Evolutionary conservation across 2,797 vertebrate genomes (phyloP), one percentile per base, ranked within the genome.

Genomic region (Geotrypetes seraphini): DNA sequence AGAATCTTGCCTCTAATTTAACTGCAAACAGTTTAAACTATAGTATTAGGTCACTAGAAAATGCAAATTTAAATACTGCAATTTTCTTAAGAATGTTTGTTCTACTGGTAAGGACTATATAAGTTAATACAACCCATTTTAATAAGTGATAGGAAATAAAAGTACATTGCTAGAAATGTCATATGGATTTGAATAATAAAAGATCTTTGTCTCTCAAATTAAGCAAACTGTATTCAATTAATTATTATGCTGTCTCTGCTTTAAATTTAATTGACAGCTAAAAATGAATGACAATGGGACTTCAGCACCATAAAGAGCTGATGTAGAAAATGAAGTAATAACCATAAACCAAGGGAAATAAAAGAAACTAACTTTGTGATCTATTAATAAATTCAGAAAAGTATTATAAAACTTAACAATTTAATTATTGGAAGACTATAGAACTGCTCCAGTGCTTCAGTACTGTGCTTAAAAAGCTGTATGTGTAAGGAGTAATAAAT

Each of bases 351-450:
- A 33, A 19, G 31, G 51, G 25, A 39, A 34, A 37, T 24, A 44
- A 55, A 31, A 17, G 30, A 34, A n/a, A n/a, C 47, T 54, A 43
- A 27, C 33, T 39, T 50, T 47, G 30, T 50, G 60, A 56, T 52
- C 46, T 60, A 57, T 48, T 60, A 62, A 68, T 56, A 47, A 40
- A 51, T 57, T 69, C 47, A 47, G 45, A 57, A 53, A 35, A 54
- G 44, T 51, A 39, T 56, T 63, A 39, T 37, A 62, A 62, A 72
- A 59, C 46, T 63, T 56, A 38, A 55, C 61, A 60, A 33, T 66
- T 72, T 71, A 75, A 74, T 71, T 66, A 70, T 38, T 55, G 46
- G 42, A 48, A 68, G 58, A 63, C 68, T 53, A 50, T 11, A 59
- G 58, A 68, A 64, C 33, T 47, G 56, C 51, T 70, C 54, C 43